Evolutionary conservation across 1,140 invertebrate genomes (phyloP).

Genomic region (Musca vetustissima): DNA sequence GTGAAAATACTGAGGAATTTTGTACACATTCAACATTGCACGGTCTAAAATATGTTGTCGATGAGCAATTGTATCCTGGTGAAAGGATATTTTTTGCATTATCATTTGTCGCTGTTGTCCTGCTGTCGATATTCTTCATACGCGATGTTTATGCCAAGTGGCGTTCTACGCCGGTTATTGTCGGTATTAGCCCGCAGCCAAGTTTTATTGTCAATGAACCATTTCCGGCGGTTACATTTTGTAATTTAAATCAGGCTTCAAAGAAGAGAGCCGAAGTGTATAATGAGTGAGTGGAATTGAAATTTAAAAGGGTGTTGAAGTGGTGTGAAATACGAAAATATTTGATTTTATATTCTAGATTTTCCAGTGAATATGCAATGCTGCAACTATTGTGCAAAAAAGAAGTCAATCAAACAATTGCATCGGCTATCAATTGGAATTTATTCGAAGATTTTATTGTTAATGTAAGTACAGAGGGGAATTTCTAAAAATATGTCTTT

Average conservation of each 20-base stretch:
- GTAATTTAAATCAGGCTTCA: conserved; percentile 67
- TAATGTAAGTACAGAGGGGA: conserved; percentile 17
- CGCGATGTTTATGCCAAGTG: conserved; percentile 25
- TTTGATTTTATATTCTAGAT: conserved; percentile 46
- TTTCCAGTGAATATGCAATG: conserved; percentile 23
- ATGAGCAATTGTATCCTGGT: conserved; percentile 17
- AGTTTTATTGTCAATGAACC: conserved; percentile 24
- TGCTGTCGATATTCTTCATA: conserved; percentile 20
- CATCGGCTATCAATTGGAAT: conserved; percentile 24
- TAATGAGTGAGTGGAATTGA: not conserved
- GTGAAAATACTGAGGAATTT: conserved; percentile 26
- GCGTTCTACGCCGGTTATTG: conserved; percentile 25
- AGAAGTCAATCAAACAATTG: conserved; percentile 3
- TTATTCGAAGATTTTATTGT: conserved; percentile 27
- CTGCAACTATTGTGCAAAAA: conserved; percentile 64
- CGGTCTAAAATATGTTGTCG: conserved; percentile 30
- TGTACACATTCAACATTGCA: conserved; percentile 27
- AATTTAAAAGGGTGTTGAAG: not conserved
- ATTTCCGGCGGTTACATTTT: conserved; percentile 30
- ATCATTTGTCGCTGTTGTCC: conserved; percentile 19
- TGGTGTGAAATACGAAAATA: conserved; percentile 63
- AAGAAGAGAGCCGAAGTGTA: conserved; percentile 49
- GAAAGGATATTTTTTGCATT: conserved; percentile 26
- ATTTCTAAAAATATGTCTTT: not conserved
- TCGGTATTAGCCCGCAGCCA: conserved; percentile 25